Evolutionary conservation across 2,888 invertebrate species (phyloP), one percentile per base, ranked within the genome.

Genomic region (Drosophila recens): DNA sequence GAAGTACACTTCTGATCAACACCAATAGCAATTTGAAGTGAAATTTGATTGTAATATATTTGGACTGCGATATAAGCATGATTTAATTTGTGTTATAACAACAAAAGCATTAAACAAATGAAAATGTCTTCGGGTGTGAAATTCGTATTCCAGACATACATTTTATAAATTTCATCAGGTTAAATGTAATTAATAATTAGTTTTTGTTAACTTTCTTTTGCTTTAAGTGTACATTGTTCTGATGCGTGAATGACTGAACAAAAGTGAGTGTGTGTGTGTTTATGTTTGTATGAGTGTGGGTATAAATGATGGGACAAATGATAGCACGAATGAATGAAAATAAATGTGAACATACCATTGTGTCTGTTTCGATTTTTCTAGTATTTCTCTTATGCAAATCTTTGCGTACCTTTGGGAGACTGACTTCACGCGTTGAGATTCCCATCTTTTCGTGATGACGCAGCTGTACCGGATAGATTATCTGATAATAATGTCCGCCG

Each of bases 361-460:
- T 93, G 77, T 90, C 63, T 86, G 84, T 85, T 83, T 80, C 74
- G 79, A 75, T 69, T 93, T 94, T 94, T 86, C 80, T 90, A 93
- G 90, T 90, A 91, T 91, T 90, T 90, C 92, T 91, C 91, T 91
- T 92, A 90, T 89, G 89, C 85, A 91, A 87, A 90, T 90, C 90
- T 84, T 93, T 93, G 92, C 94, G 94, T 94, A 97, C 97, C 97
- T 97, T 97, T 93, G 96, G 95, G 92, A 95, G 95, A 94, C 96
- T 96, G 93, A 97, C 96, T 94, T 97, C 97, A 93, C 98, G 95
- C 87, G 98, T 98, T 89, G 97, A 97, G 93, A 98, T 97, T 93
- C 97, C 98, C 96, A 98, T 97, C 94, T 97, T 97, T 94, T 97
- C 97, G 95, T 98, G 97, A 93, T 98, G 97, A 76, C 97, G 95